phyloP scores from a whole-genome alignment of 2,113 vertebrate genomes.

The Cyanistes caeruleus region DNA sequence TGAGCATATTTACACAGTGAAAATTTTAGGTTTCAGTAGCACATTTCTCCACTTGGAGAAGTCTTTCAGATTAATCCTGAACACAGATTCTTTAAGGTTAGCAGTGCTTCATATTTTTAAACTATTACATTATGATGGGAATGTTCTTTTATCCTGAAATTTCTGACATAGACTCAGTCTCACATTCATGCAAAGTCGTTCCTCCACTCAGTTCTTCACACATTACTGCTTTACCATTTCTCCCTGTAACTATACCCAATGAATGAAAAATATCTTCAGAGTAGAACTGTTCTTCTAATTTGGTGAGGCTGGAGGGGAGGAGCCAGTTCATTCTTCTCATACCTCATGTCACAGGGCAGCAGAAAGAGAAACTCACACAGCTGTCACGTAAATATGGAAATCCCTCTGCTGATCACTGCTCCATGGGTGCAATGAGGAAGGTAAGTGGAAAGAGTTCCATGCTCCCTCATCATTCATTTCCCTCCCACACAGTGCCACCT shows the following conservation, averaged over 20 bases:
- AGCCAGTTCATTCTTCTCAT: neutral
- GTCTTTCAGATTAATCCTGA: neutral
- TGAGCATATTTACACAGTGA: neutral
- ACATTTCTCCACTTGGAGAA: neutral
- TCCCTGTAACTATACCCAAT: neutral
- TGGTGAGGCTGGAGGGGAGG: neutral
- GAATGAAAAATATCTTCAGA: neutral
- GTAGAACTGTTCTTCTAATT: neutral
- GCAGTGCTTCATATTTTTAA: neutral
- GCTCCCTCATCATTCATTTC: neutral
- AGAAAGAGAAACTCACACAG: neutral
- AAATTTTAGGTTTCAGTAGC: neutral
- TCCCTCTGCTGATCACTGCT: neutral
- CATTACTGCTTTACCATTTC: neutral
- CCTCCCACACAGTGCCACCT: neutral
- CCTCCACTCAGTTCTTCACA: neutral
- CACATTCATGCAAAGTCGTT: neutral
- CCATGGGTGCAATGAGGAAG: neutral
- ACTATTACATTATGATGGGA: neutral
- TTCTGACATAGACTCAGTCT: rapidly evolving
- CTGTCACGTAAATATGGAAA: neutral
- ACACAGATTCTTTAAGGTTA: neutral
- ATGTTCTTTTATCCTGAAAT: neutral
- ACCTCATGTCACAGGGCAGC: neutral
- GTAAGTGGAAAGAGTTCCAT: neutral